Base-by-base conservation (phyloP, 2,797 vertebrate species). In the Gouania willdenowi region DNA sequence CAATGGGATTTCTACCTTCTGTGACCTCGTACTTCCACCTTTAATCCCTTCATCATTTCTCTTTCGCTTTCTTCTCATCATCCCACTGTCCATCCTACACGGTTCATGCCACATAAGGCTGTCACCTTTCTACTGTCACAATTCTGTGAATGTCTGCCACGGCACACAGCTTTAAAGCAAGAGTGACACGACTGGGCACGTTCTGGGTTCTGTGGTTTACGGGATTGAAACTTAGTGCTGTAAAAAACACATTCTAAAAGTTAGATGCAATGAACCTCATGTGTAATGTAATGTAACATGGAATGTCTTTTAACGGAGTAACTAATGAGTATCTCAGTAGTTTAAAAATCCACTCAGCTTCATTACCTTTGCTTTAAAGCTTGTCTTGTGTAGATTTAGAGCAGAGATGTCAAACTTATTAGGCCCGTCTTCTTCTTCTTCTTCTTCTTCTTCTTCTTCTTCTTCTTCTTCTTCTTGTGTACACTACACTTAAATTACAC, bases 1-100 rank as follows among this genome's bases (percentile, higher is more conserved):
- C 63, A 57, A 66, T 75, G 45, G 54, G 41, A 46, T 74, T 75
- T 48, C 45, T 64, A 46, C 70, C 71, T 56, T 62, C 37, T 37
- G 22, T 41, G 26, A 70, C 67, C 66, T 14, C 23, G 9, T 0
- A 42, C 39, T 25, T 49, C 53, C 28, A 24, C 34, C 42, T 51
- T 23, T 74, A 77, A 72, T 37, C 56, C 41, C 49, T 41, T 40
- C 41, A 72, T 71, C 53, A 46, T 70, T 48, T 52, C 41, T 11
- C 23, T 35, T 49, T 60, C 45, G 43, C 50, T 41, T 29, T 24
- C 18, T 25, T 9, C 40, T 30, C 46, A 55, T 54, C 14, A 25
- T 44, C 19, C 30, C 44, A 25, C 26, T 11, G 24, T 47, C 43
- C 27, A 48, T 8, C 29, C 14, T 12, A 14, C 29, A 28, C 1